Percentiles rank a stretch among this genome's conserved stretches.
phyloP scores from a whole-genome alignment of 2,113 vertebrate genomes.

The Bubo blakistoni region DNA sequence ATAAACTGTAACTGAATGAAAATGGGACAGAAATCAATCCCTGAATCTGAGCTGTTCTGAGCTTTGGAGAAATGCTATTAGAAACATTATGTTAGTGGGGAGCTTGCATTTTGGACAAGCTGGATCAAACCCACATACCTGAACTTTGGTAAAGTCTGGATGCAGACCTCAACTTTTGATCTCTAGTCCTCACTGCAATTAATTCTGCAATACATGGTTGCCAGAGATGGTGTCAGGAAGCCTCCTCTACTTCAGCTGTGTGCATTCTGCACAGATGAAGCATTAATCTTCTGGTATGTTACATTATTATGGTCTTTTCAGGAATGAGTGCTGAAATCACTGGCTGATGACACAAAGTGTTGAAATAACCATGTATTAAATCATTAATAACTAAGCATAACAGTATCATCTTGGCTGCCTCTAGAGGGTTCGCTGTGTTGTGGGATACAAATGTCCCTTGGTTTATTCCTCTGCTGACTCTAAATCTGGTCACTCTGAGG shows the following conservation, averaged over 20 bases:
- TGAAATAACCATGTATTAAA: conserved; percentile 33
- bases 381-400: conserved; percentile 34
- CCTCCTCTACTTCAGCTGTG: background rate
- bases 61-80: background rate
- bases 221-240: background rate
- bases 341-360: background rate
- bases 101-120: background rate
- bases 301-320: background rate
- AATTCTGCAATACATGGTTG: background rate
- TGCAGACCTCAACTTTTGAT: background rate
- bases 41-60: background rate
- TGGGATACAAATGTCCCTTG: background rate
- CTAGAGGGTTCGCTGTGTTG: background rate
- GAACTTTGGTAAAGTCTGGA: background rate
- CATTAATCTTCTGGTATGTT: background rate
- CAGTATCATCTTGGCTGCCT: background rate
- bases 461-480: conserved; percentile 3
- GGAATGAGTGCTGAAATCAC: background rate
- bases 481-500: background rate
- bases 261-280: background rate
- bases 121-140: background rate
- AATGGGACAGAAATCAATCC: background rate
- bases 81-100: background rate
- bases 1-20: background rate
- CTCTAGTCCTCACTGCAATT: background rate